Percentiles rank a stretch among this genome's conserved stretches.
Conservation (phyloP, 2,888 invertebrate genomes). For the Yponomeuta sedellus region DNA sequence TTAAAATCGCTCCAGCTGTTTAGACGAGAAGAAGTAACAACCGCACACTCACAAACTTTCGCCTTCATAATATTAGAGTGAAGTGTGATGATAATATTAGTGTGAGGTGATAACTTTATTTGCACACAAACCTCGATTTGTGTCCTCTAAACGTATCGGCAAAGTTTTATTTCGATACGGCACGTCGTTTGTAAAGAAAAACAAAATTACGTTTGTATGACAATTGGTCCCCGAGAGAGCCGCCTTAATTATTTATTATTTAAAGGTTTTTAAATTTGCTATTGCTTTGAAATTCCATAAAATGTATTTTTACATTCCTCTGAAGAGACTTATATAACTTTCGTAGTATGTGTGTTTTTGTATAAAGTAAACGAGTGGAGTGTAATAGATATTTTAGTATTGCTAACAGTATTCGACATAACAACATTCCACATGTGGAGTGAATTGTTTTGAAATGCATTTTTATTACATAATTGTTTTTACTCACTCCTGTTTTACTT, state of each 20-base stretch:
- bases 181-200: no score
- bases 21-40: no score
- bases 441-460: neutral
- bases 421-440: slow-evolving; percentile 4
- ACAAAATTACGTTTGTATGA: no score
- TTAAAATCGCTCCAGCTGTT: no score
- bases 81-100: no score
- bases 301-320: slow-evolving; percentile 10
- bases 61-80: no score
- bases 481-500: neutral
- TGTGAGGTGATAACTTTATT: no score
- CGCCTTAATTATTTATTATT: slow-evolving; percentile 9
- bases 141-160: no score
- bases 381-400: neutral
- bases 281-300: neutral
- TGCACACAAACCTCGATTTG: no score
- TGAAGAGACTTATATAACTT: slow-evolving; percentile 1
- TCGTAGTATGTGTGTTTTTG: slow-evolving; percentile 4
- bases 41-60: no score
- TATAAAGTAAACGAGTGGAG: neutral
- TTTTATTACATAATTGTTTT: neutral
- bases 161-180: no score
- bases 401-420: slow-evolving; percentile 1
- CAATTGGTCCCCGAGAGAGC: no score
- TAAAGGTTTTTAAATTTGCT: neutral